Evolutionary conservation across 2,888 invertebrate genomes (phyloP).

Genomic region (Argyresthia goedartella): DNA sequence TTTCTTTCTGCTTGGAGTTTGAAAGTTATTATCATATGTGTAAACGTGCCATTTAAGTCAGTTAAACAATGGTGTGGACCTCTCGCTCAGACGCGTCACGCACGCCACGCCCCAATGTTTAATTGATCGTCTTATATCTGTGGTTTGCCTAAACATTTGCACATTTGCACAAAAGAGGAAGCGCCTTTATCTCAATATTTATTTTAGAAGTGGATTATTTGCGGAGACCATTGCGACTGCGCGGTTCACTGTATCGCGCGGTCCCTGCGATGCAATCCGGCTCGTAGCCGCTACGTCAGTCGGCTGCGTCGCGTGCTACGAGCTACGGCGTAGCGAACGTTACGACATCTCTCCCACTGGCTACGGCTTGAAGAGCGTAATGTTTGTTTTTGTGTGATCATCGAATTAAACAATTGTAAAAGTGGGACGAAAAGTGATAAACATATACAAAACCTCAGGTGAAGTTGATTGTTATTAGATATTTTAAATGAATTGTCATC

Average conservation of each 20-base stretch:
- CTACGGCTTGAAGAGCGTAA: conserved; percentile 19
- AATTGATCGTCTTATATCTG: no score
- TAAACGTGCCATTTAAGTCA: no score
- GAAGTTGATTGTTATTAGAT: conserved; percentile 27
- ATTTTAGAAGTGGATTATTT: background rate
- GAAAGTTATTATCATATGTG: no score
- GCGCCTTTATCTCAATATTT: conserved; percentile 1
- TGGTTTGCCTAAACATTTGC: no score
- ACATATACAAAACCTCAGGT: conserved; percentile 50
- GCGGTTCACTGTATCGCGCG: conserved; percentile 35
- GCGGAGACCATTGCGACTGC: conserved; percentile 42
- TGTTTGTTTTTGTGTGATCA: conserved; percentile 35
- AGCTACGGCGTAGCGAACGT: conserved; percentile 20
- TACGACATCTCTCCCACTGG: background rate
- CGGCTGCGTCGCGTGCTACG: conserved; percentile 26
- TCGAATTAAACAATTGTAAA: conserved; percentile 34
- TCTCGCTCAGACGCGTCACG: no score
- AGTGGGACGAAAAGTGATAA: conserved; percentile 55
- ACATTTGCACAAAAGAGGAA: no score
- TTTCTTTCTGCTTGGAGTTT: no score
- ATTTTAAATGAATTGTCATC: no score
- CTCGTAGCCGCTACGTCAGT: conserved; percentile 32
- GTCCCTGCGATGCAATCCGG: conserved; percentile 5
- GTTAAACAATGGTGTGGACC: no score
- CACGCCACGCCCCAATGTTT: no score